Base-by-base conservation (phyloP, 2,888 invertebrate species). In the Abrostola tripartita region DNA sequence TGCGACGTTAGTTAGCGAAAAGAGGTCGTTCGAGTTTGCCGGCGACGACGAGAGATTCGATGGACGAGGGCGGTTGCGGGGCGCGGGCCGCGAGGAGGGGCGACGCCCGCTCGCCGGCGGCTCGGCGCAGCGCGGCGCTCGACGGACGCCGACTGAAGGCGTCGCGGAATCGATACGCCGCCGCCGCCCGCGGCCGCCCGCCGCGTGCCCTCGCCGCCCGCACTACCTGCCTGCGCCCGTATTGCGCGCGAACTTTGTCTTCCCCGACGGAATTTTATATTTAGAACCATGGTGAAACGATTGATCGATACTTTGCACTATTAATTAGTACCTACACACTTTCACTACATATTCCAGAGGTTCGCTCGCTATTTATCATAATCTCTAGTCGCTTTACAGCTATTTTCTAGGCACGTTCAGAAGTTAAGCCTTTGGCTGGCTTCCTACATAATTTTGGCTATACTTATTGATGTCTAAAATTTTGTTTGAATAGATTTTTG, bases 241-340 rank as follows among this genome's bases (percentile, higher is more conserved):
- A 91, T 92, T 93, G 94, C 94, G 94, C 94, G 94, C 93, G 92
- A 94, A 94, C 93, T 94, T 94, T 91, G 93, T 93, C 93, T 93
- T 93, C 89, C 92, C 91, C 90, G 86, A 90, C 90, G 89, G 90
- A 91, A 93, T 93, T 94, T 94, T 94, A 94, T 94, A 94, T 94
- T 94, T 93, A 94, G 94, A 93, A 90, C 90, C 93, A 92, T 92
- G 92, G 92, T 92, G 91, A 92, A 93, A 91, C 92, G 90, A 93
- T 92, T 94, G 92, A 94, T 94, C 94, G 90, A 93, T 94, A 93
- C 91, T 93, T 92, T 92, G 91, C 93, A 93, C 92, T 92, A 92
- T 90, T 90, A 91, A 92, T 93, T 93, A 92, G 85, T 84, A 74
- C 76, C 71, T 71, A 74, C 65, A 82, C 85, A 93, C 92, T 91